A percentile compares a stretch with the other conserved stretches of the same genome.
phyloP scores from a whole-genome alignment of 2,113 vertebrate genomes.

The Scophthalmus maximus region DNA sequence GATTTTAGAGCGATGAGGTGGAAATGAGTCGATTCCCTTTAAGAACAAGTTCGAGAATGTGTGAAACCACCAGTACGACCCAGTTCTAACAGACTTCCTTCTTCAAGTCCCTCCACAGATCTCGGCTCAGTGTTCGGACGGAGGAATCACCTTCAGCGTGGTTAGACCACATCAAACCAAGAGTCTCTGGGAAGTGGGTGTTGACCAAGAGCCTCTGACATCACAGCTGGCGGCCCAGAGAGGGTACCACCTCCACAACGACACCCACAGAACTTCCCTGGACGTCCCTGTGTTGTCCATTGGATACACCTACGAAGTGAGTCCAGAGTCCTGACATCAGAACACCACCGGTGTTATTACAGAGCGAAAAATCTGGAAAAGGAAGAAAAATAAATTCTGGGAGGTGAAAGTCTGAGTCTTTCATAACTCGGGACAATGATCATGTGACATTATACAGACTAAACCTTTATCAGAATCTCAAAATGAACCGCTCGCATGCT shows the following conservation, averaged over 20 bases:
- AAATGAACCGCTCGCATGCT: no score
- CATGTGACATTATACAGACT: no score
- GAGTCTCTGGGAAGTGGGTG: slow-evolving; percentile 64
- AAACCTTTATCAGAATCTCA: no score
- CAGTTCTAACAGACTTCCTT: no score
- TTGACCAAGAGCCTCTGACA: slow-evolving; percentile 62
- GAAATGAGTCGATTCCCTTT: no score
- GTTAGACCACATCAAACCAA: background rate
- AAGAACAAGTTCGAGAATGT: no score
- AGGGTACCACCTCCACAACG: slow-evolving; percentile 57
- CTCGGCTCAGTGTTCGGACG: slow-evolving; percentile 52
- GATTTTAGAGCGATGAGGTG: no score
- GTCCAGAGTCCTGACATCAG: background rate
- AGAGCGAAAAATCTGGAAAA: no score
- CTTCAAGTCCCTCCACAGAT: slow-evolving; percentile 67
- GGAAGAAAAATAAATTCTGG: no score
- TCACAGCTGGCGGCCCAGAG: slow-evolving; percentile 46
- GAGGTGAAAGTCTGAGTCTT: background rate
- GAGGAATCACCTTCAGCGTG: slow-evolving; percentile 63
- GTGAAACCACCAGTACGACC: no score
- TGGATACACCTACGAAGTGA: slow-evolving; percentile 68
- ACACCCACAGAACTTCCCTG: slow-evolving; percentile 40
- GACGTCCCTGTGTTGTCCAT: slow-evolving; percentile 65
- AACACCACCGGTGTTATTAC: background rate
- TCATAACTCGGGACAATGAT: no score